Evolutionary conservation across 1,140 invertebrate genomes (phyloP), one percentile per base, ranked within the genome.

Genomic region (Leptinotarsa undecemlineata): DNA sequence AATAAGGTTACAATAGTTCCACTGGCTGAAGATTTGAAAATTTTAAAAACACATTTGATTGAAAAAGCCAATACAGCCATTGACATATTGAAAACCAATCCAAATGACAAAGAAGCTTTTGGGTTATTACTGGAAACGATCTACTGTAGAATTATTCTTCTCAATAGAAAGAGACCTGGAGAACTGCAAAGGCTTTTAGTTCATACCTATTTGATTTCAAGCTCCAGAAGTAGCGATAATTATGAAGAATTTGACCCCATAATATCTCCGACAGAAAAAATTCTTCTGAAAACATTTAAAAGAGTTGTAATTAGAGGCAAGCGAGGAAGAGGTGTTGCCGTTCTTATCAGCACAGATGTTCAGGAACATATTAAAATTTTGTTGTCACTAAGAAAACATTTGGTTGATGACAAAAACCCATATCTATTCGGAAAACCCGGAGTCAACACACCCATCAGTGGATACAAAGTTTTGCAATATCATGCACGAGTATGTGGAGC

Each of bases 1-100:
- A 82, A 82, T 64, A 82, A 83, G 61, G 63, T 82, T 71, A 83
- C 81, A 33, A 81, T 83, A 19, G 77, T 83, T 13, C 82, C 81
- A 15, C 77, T 84, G 33, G 82, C 82, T 23, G 80, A 76, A 77
- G 83, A 84, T 74, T 77, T 83, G 64, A 81, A 82, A 81, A 73
- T 33, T 1, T n/a, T 26, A 3, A 68, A 47, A 68, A 72, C 26
- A 19, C 23, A 17, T 21, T 73, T 83, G 17, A 71, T 72, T 23
- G 21, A n/a, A 19, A 72, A 76, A 68, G 75, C 80, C 33, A 60
- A 67, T 17, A 4, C 47, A 17, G 74, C 79, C 15, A 23, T 74
- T 66, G 33, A 42, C 19, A 63, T 60, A 48, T 60, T 82, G 17
- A 66, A 21, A 57, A 62, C 74, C 57, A 68, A 74, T 48, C 42